Conservation (phyloP, 2,888 invertebrate species). For the Cephus pulcher region DNA sequence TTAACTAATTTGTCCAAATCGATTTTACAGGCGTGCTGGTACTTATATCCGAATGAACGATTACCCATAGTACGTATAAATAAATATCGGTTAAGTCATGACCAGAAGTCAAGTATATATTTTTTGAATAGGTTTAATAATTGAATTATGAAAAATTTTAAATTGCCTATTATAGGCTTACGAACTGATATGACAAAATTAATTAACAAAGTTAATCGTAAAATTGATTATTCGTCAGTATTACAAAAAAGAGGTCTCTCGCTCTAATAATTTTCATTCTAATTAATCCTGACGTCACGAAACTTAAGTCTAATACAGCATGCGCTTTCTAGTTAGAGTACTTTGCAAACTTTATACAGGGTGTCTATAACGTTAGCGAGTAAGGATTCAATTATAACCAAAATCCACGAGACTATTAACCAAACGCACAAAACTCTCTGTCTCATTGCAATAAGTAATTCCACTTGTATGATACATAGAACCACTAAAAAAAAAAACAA, state of each 20-base stretch:
- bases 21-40: background rate
- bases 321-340: background rate
- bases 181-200: background rate
- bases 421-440: background rate
- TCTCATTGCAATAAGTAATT: background rate
- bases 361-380: background rate
- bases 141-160: background rate
- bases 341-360: background rate
- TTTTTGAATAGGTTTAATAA: background rate
- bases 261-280: background rate
- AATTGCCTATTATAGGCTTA: background rate
- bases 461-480: background rate
- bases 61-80: background rate
- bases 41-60: background rate
- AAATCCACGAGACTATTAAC: background rate
- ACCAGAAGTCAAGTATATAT: background rate
- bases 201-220: background rate
- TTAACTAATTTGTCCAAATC: background rate
- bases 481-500: too few relatives aligned
- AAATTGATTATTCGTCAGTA: background rate
- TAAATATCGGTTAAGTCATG: background rate
- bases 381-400: background rate
- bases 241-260: background rate
- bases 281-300: background rate
- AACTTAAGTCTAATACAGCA: background rate